Base-by-base conservation (phyloP, 2,888 invertebrate species). In the Macropis europaea region DNA sequence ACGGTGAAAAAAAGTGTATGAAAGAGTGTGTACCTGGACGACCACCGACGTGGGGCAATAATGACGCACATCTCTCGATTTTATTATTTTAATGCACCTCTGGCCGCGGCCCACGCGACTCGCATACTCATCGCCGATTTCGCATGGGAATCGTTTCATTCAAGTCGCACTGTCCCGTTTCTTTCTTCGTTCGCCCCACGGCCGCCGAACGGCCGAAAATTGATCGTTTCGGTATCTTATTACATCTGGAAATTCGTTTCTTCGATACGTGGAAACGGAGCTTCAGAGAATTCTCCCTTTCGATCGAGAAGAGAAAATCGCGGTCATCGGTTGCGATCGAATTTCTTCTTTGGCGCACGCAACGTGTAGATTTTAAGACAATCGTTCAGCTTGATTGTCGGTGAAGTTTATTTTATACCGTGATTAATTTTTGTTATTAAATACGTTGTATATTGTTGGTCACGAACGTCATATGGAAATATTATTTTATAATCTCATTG, bases 11-110 rank as follows among this genome's bases (percentile, higher is more conserved):
- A 82, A 77, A 73, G 68, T 43, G 53, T 30, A 57, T 28, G 48
- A 47, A 57, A 71, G 32, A 15, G 50, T 40, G 75, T 45, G 67
- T 22, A 53, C 53, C 26, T 22, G 66, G 38, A 9, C 86, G 87
- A 86, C 87, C 86, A 87, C 87, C 87, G 73, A 78, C 82, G 86
- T 84, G 73, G 86, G 74, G 82, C 85, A 86, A 87, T 87, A 86
- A 87, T 86, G 85, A 86, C 87, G 86, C 87, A 86, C 86, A 84
- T 86, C 86, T 85, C 81, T 82, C 84, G 83, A 85, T 87, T 87
- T 87, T 87, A 86, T 87, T 87, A 86, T 87, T 87, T 86, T 87
- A 86, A 87, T 87, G 82, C 80, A 73, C 75, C 81, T 59, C 75
- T 57, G 56, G 66, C 36, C 71, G 66, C 80, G 77, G 71, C 79